phyloP scores from a whole-genome alignment of 2,888 invertebrate species.

The Lapara coniferarum region DNA sequence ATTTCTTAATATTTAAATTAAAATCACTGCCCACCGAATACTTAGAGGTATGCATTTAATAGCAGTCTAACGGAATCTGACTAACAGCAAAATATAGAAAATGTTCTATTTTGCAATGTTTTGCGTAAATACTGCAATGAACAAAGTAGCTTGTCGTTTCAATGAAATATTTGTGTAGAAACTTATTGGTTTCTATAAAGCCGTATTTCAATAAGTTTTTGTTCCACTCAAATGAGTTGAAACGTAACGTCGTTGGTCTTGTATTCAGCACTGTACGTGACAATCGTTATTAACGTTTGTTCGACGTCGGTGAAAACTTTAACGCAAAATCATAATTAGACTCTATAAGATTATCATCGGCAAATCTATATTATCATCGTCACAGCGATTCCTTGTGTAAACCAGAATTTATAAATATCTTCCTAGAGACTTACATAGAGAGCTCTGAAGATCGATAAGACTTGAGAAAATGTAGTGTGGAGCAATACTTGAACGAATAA shows the following conservation, averaged over 20 bases:
- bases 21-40: background rate
- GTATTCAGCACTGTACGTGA: conserved; percentile 37
- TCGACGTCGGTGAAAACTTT: conserved; percentile 35
- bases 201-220: conserved; percentile 17
- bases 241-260: conserved; percentile 7
- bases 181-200: conserved; percentile 5
- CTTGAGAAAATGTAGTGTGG: background rate
- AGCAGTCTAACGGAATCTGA: too few species aligned
- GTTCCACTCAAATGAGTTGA: conserved; percentile 13
- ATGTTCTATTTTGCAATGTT: too few species aligned
- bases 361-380: too few species aligned
- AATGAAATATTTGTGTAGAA: background rate
- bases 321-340: conserved; percentile 34
- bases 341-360: too few species aligned
- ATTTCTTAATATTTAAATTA: background rate
- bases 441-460: too few species aligned
- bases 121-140: background rate
- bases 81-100: too few species aligned
- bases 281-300: conserved; percentile 38
- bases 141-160: background rate
- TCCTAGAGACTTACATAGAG: too few species aligned
- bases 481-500: background rate
- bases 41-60: background rate
- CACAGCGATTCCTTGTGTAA: too few species aligned
- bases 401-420: too few species aligned